Conservation (phyloP, 2,888 invertebrate species). For the Torymus auratus region DNA sequence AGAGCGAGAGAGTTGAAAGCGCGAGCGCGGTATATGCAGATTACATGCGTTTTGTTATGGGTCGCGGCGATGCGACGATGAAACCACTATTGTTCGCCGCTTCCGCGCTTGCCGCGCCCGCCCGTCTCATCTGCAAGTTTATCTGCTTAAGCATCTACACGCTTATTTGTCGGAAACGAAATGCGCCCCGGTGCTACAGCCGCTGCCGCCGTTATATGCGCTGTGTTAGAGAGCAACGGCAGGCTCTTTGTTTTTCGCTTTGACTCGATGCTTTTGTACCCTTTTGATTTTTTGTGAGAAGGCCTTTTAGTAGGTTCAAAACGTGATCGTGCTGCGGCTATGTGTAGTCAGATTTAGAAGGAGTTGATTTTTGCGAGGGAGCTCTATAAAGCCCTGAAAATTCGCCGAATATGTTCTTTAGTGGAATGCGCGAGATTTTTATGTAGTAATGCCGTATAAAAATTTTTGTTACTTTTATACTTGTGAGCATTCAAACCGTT, state of each 20-base stretch:
- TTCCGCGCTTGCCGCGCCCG: constrained; percentile 1
- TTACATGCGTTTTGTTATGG: constrained; percentile 58
- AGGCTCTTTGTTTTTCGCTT: constrained; percentile 21
- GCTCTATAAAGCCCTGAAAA: too few species aligned
- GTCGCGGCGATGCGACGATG: constrained; percentile 50
- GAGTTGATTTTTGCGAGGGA: constrained; percentile 30
- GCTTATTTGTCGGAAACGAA: constrained; percentile 54
- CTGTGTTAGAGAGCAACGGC: too few species aligned
- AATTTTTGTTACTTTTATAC: too few species aligned
- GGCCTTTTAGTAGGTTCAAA: constrained; percentile 35
- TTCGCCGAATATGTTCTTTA: too few species aligned
- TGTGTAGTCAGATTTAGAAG: constrained; percentile 43
- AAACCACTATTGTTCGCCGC: constrained; percentile 52
- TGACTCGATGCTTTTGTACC: constrained; percentile 6
- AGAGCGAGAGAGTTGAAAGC: constrained; percentile 8
- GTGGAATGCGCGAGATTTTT: too few species aligned
- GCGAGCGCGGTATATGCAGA: constrained; percentile 49
- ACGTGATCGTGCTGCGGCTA: constrained; percentile 41
- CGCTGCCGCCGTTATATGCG: too few species aligned
- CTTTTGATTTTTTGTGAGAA: neutral
- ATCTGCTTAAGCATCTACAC: constrained; percentile 57
- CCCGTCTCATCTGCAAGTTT: constrained; percentile 58
- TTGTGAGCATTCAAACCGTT: too few species aligned
- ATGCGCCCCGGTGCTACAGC: constrained; percentile 7
- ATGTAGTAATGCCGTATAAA: too few species aligned